A percentile compares a stretch with the other conserved stretches of the same genome.
These are phyloP conservation scores for Prietella phreatophila DNA, from an alignment of 2,113 vertebrate genomes.

Conservation along the genomic window DNA sequence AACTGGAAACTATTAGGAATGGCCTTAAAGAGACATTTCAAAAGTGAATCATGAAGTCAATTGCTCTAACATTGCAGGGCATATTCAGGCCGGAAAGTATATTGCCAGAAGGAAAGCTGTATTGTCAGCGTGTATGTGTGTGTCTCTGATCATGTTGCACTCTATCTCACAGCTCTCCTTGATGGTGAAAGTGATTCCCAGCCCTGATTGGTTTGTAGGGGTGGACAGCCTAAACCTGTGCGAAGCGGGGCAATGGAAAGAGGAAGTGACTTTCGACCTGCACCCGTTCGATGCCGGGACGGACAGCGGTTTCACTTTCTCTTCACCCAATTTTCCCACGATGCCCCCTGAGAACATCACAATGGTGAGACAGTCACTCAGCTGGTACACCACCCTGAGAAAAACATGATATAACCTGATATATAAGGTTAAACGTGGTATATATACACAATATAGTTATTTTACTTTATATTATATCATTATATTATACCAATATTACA, in stretches of 20 bases:
- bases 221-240: conserved; percentile 73
- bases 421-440: no score
- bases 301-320: conserved; percentile 79
- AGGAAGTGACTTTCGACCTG: conserved; percentile 73
- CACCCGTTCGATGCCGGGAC: conserved; percentile 76
- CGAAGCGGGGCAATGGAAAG: conserved; percentile 70
- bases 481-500: no score
- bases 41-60: conserved; percentile 44
- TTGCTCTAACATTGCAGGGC: conserved; percentile 29
- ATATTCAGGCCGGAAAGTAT: conserved; percentile 28
- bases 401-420: no score
- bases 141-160: conserved; percentile 30
- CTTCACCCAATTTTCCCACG: conserved; percentile 76
- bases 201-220: conserved; percentile 80
- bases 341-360: conserved; percentile 74
- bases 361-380: conserved; percentile 56
- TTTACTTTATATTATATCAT: no score
- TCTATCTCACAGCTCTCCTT: conserved; percentile 68
- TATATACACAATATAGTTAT: no score
- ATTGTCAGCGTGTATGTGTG: background rate
- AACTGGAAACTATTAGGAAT: conserved; percentile 52
- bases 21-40: conserved; percentile 36
- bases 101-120: conserved; percentile 34
- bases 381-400: background rate
- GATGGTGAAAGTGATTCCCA: conserved; percentile 77